phyloP scores from a whole-genome alignment of 2,113 vertebrate species.

The Nyctibius bracteatus region DNA sequence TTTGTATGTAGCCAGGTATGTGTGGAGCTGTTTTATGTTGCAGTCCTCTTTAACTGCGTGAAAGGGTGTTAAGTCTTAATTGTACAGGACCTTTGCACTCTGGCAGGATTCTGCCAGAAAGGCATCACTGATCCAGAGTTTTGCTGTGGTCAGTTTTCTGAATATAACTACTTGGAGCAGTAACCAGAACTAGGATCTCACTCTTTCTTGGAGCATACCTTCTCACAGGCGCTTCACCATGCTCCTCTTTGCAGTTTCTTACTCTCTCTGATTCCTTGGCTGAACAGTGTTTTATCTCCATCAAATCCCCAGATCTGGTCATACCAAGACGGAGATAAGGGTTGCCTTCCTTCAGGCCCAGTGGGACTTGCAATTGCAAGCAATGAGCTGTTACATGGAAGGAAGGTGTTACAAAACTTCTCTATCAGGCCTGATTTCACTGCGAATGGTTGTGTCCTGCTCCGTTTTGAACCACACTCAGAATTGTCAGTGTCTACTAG shows the following conservation, averaged over 20 bases:
- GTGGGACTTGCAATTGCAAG: neutral
- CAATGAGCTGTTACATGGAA: neutral
- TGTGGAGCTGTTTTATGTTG: neutral
- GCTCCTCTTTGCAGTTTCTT: neutral
- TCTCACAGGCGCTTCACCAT: neutral
- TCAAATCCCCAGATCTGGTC: neutral
- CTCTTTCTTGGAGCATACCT: neutral
- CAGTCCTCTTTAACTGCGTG: neutral
- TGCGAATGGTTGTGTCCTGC: neutral
- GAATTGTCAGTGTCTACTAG: neutral
- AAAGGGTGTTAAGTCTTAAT: neutral
- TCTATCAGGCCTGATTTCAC: neutral
- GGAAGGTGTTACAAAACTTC: neutral
- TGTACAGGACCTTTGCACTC: neutral
- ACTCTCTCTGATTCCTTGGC: neutral
- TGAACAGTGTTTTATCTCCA: neutral
- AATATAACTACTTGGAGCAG: neutral
- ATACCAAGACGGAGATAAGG: accelerated
- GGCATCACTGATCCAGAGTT: neutral
- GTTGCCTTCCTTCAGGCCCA: neutral
- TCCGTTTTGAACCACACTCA: neutral
- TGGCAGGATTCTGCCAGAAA: neutral
- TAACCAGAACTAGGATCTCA: neutral
- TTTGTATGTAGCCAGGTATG: neutral
- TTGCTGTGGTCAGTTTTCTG: neutral